These are phyloP conservation scores for Mamestra brassicae DNA, from an alignment of 2,888 invertebrate species.

Conservation along the genomic window DNA sequence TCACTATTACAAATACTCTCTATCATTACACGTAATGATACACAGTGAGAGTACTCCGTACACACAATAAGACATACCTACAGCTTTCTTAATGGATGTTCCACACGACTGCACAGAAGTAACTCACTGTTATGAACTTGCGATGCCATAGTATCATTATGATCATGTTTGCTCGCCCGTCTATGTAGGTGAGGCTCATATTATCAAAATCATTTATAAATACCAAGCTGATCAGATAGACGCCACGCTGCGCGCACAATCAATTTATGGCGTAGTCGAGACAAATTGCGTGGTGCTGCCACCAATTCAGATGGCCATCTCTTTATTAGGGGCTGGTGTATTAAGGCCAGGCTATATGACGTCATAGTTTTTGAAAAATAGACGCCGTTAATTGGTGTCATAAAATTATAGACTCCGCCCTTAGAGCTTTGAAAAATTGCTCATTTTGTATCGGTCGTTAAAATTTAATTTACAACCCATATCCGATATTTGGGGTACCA, in stretches of 20 bases:
- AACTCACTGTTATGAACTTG: slow-evolving; percentile 32
- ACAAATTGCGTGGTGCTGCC: slow-evolving; percentile 82
- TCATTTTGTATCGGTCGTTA: slow-evolving; percentile 36
- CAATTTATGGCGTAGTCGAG: slow-evolving; percentile 84
- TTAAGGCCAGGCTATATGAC: slow-evolving; percentile 19
- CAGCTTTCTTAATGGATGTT: slow-evolving; percentile 51
- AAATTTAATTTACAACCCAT: slow-evolving; percentile 46
- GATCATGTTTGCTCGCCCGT: slow-evolving; percentile 52
- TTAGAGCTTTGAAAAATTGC: slow-evolving; percentile 40
- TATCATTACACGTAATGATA: slow-evolving; percentile 43
- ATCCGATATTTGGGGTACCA: slow-evolving; percentile 41
- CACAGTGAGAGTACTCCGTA: slow-evolving; percentile 29
- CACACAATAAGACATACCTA: slow-evolving; percentile 31
- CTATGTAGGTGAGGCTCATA: slow-evolving; percentile 67
- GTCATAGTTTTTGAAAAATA: slow-evolving; percentile 36
- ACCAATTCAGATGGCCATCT: slow-evolving; percentile 71
- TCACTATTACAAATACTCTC: slow-evolving; percentile 48
- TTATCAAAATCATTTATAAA: slow-evolving; percentile 80
- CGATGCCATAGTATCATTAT: slow-evolving; percentile 55
- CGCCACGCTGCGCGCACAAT: slow-evolving; percentile 84
- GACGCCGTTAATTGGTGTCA: slow-evolving; percentile 33
- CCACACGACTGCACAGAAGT: slow-evolving; percentile 54
- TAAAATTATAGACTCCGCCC: slow-evolving; percentile 38
- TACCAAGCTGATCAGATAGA: slow-evolving; percentile 79
- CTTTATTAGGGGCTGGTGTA: slow-evolving; percentile 68